Conservation (phyloP, 1,140 invertebrate species). For the Holcopasites calliopsidis region DNA sequence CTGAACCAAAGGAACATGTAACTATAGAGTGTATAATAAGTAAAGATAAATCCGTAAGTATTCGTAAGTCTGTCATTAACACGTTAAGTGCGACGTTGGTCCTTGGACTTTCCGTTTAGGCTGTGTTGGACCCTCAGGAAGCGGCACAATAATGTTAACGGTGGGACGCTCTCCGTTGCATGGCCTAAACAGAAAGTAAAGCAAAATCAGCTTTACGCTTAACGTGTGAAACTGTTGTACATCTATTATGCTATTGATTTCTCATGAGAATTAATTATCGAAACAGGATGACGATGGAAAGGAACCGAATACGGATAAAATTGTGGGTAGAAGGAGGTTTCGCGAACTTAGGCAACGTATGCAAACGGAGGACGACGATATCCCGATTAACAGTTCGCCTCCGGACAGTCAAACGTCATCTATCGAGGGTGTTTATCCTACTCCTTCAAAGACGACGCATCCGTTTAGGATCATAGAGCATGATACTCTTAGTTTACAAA, state of each 20-base stretch:
- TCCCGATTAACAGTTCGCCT: constrained; percentile 83
- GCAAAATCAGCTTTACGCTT: no score
- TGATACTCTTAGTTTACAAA: constrained; percentile 91
- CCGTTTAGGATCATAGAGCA: constrained; percentile 92
- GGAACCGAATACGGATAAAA: constrained; percentile 68
- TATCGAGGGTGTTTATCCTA: constrained; percentile 79
- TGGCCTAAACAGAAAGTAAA: no score
- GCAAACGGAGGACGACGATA: constrained; percentile 91
- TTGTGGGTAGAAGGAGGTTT: constrained; percentile 84
- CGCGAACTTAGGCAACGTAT: constrained; percentile 90
- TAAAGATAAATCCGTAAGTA: constrained; percentile 68
- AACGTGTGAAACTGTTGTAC: neutral
- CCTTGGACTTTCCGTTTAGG: no score
- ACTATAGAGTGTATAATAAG: constrained; percentile 61
- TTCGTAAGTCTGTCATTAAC: constrained; percentile 3
- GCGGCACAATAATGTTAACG: neutral
- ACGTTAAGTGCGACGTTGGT: neutral
- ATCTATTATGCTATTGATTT: neutral
- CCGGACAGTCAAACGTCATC: constrained; percentile 90
- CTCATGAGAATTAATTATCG: constrained; percentile 10
- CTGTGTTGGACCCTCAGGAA: no score
- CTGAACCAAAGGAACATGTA: constrained; percentile 61
- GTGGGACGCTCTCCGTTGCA: no score
- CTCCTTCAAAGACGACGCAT: constrained; percentile 83
- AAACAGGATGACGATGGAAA: constrained; percentile 74